phyloP scores from a whole-genome alignment of 2,113 vertebrate genomes.

The Spheniscus mendiculus region DNA sequence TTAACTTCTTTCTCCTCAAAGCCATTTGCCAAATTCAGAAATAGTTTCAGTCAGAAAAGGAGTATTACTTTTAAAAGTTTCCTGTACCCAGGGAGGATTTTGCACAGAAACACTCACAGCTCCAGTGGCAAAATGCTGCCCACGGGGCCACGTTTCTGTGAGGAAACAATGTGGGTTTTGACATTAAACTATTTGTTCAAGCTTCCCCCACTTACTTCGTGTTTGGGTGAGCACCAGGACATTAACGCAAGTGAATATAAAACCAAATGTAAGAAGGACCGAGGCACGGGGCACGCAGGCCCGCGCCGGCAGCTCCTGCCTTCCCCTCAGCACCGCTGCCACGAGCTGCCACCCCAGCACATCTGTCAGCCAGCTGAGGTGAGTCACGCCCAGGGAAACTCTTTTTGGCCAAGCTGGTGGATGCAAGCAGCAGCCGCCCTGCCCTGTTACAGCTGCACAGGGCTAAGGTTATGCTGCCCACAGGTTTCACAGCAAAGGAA shows the following conservation, averaged over 20 bases:
- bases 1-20: neutral
- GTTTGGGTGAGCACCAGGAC: neutral
- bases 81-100: neutral
- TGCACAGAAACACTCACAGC: neutral
- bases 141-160: neutral
- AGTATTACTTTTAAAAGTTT: neutral
- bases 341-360: fast-evolving
- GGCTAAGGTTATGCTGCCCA: neutral
- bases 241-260: fast-evolving
- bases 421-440: neutral
- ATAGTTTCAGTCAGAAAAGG: neutral
- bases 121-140: fast-evolving
- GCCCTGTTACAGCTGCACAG: fast-evolving
- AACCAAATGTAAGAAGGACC: fast-evolving
- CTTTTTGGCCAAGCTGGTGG: neutral
- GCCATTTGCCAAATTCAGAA: neutral
- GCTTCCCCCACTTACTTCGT: neutral
- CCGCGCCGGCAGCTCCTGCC: fast-evolving
- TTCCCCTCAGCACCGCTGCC: fast-evolving
- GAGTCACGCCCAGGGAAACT: neutral
- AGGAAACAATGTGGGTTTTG: fast-evolving
- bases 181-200: neutral
- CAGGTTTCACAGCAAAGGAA: neutral
- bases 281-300: fast-evolving
- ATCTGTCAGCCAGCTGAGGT: fast-evolving